Base-by-base conservation (phyloP, 2,888 invertebrate genomes). In the Liodrosophila aerea region DNA sequence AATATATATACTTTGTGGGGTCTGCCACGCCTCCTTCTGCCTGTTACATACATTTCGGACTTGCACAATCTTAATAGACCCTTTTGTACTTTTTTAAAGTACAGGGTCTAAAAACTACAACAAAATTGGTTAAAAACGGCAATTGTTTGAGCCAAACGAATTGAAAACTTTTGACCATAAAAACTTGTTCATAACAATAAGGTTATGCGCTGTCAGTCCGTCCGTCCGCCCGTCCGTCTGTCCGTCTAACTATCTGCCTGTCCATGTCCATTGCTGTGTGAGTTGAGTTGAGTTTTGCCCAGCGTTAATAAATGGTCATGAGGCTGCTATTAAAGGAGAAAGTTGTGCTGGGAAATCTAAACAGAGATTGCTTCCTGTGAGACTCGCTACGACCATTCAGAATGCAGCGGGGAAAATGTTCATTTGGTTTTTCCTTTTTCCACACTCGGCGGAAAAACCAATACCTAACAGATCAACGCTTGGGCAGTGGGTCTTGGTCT, bases 291-390 rank as follows among this genome's bases (percentile, higher is more conserved):
- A 22, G 15, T 22, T 1, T 30, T 45, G 61, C 45, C 61, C 61
- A 57, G 45, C 52, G 66, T 49, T 58, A 45, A 50, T 61, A 69
- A 73, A 62, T 76, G 68, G 73, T 61, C 61, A 62, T 64, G 52
- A 41, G 47, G 39, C 45, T 43, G 36, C 60, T 47, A 56, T 61
- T 44, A 66, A 64, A 65, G 84, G 84, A 83, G 76, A 77, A 83
- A 78, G 76, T 75, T 68, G 27, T 11, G 13, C 52, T 56, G 44
- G 34, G 39, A 51, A 54, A 64, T 37, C 49, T 57, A 13, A 22
- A 7, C 11, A 39, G 11, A 40, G 22, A 39, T 49, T 9, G 53
- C 67, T 62, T 69, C 62, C 69, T 60, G 59, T 44, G 43, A 22
- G 34, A 15, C 8, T 37, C 9, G 27, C 41, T 22, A 8, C n/a